Evolutionary conservation across 2,888 invertebrate species (phyloP).

Genomic region (Parnassius orleans): DNA sequence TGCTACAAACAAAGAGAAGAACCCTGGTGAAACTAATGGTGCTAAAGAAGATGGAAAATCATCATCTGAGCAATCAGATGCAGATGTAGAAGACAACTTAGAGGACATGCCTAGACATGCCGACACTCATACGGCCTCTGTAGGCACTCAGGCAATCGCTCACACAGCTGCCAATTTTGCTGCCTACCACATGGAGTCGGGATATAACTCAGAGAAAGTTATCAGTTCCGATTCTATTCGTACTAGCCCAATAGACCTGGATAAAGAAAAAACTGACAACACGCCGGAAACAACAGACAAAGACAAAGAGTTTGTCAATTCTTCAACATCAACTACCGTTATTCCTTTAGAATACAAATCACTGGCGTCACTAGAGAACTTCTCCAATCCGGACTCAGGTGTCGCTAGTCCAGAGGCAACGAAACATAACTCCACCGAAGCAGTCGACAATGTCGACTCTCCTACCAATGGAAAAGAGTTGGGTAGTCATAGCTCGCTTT

Average conservation of each 20-base stretch:
- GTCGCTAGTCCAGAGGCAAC: conserved; percentile 81
- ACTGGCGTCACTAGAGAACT: conserved; percentile 60
- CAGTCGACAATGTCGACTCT: conserved; percentile 72
- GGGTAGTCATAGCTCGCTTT: conserved; percentile 71
- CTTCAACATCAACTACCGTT: conserved; percentile 52
- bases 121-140: conserved; percentile 51
- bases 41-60: conserved; percentile 70
- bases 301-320: conserved; percentile 77
- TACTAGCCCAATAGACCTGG: conserved; percentile 68
- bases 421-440: conserved; percentile 79
- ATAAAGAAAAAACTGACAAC: conserved; percentile 80
- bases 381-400: conserved; percentile 76
- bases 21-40: conserved; percentile 51
- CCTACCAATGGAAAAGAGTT: conserved; percentile 68
- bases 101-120: conserved; percentile 74
- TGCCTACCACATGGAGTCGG: conserved; percentile 82
- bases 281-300: conserved; percentile 81
- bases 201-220: conserved; percentile 82
- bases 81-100: conserved; percentile 90
- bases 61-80: conserved; percentile 87
- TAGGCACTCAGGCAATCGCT: conserved; percentile 55
- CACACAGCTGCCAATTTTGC: conserved; percentile 73
- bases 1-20: conserved; percentile 58
- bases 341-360: conserved; percentile 69
- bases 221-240: conserved; percentile 72